Evolutionary conservation across 2,113 vertebrate genomes (phyloP).

Genomic region (Alosa alosa): DNA sequence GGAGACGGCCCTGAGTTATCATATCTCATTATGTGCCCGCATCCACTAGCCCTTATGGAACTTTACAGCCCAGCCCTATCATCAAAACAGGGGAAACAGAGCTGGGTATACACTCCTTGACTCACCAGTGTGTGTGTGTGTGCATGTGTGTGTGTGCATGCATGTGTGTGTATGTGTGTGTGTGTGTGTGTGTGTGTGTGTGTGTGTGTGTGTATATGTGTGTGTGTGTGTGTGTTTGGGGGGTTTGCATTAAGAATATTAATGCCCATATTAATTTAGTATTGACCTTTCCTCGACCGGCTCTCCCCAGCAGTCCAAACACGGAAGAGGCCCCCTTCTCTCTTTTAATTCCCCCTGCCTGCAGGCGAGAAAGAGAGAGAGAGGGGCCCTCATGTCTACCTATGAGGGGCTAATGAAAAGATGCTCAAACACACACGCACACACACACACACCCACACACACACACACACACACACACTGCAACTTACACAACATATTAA

Average conservation of each 20-base stretch:
- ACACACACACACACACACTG: slow-evolving; percentile 52
- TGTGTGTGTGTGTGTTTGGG: slow-evolving; percentile 20
- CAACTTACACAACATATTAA: slow-evolving; percentile 52
- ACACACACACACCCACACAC: not conserved
- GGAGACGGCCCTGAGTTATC: no score
- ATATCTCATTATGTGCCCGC: no score
- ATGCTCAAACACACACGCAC: slow-evolving; percentile 45
- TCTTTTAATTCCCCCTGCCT: slow-evolving; percentile 61
- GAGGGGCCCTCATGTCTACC: not conserved
- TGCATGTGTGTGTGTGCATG: not conserved
- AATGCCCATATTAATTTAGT: slow-evolving; percentile 72
- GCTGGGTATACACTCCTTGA: not conserved
- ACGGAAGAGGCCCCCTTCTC: slow-evolving; percentile 47
- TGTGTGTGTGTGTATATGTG: not conserved
- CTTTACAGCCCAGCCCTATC: no score
- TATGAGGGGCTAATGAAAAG: slow-evolving; percentile 54
- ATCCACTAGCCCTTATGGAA: no score
- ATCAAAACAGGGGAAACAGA: not conserved
- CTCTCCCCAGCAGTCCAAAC: slow-evolving; percentile 66
- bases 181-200: slow-evolving; percentile 24
- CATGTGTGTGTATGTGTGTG: not conserved
- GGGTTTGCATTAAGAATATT: slow-evolving; percentile 74
- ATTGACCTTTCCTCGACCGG: slow-evolving; percentile 71
- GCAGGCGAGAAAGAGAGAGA: slow-evolving; percentile 33
- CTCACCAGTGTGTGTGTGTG: not conserved